Conservation (phyloP, 1,140 invertebrate genomes). For the Micrasema longulum region DNA sequence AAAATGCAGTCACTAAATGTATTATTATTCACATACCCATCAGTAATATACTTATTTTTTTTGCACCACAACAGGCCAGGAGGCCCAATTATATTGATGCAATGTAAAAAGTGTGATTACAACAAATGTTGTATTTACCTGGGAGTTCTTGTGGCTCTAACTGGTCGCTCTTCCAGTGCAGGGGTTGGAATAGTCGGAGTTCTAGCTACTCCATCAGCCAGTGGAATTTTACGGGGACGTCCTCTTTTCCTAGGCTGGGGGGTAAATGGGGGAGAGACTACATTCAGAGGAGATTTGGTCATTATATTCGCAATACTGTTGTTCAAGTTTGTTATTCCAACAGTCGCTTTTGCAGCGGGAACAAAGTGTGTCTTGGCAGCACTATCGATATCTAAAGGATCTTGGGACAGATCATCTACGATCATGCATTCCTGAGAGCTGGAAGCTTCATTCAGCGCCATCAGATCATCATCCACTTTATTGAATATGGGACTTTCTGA, state of each 20-base stretch:
- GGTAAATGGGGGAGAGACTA: conserved; percentile 53
- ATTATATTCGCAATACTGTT: conserved; percentile 47
- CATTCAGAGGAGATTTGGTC: conserved; percentile 18
- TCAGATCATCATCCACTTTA: conserved; percentile 61
- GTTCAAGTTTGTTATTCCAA: conserved; percentile 35
- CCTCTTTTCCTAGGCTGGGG: conserved; percentile 66
- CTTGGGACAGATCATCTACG: conserved; percentile 62
- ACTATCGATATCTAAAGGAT: conserved; percentile 63
- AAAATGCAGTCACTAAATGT: no score
- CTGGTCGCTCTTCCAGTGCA: conserved; percentile 64
- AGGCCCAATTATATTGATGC: no score
- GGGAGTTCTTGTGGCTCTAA: conserved; percentile 62
- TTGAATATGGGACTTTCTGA: conserved; percentile 47
- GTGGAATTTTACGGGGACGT: conserved; percentile 63
- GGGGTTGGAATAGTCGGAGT: conserved; percentile 58
- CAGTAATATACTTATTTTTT: no score
- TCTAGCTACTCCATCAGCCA: conserved; percentile 59
- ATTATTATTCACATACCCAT: no score
- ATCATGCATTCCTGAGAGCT: conserved; percentile 62
- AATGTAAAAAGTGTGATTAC: no score
- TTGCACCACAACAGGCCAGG: no score
- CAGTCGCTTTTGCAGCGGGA: conserved; percentile 17
- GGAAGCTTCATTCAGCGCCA: conserved; percentile 62
- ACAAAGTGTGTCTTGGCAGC: conserved; percentile 56
- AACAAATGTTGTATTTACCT: no score